Evolutionary conservation across 2,888 invertebrate genomes (phyloP).

Genomic region (Plebejus melissa): DNA sequence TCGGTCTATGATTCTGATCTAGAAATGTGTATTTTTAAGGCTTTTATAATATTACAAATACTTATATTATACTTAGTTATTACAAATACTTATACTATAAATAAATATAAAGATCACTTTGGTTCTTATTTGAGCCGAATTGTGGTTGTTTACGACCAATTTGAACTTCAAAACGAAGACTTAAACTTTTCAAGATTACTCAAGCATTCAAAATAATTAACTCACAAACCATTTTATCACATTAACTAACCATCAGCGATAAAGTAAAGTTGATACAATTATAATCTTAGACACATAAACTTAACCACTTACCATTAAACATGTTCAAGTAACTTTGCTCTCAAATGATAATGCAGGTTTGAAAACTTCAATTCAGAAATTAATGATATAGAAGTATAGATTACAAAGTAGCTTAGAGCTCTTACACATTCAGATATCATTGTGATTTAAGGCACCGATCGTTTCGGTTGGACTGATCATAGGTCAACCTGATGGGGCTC

Average conservation of each 20-base stretch:
- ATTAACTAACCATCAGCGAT: not conserved
- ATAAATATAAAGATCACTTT: not conserved
- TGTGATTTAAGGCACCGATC: too few species aligned
- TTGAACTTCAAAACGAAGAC: not conserved
- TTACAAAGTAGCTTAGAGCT: not conserved
- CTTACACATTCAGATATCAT: not conserved
- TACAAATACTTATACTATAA: not conserved
- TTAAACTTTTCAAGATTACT: not conserved
- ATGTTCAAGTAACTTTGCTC: constrained; percentile 6
- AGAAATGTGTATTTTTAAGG: too few species aligned
- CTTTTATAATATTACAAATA: too few species aligned
- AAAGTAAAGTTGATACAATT: not conserved
- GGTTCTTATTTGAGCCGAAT: not conserved
- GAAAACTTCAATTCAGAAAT: constrained; percentile 17
- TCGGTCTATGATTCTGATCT: too few species aligned
- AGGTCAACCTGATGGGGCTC: too few species aligned
- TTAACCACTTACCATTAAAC: not conserved
- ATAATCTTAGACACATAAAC: constrained; percentile 6
- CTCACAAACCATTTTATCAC: constrained; percentile 1
- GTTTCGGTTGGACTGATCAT: too few species aligned
- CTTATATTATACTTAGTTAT: not conserved
- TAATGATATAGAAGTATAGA: constrained; percentile 21
- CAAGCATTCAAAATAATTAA: not conserved
- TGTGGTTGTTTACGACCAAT: not conserved
- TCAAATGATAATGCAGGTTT: constrained; percentile 11